A percentile compares a stretch with the other conserved stretches of the same genome.
Conservation (phyloP, 2,797 vertebrate genomes). For the Mycteria americana region DNA sequence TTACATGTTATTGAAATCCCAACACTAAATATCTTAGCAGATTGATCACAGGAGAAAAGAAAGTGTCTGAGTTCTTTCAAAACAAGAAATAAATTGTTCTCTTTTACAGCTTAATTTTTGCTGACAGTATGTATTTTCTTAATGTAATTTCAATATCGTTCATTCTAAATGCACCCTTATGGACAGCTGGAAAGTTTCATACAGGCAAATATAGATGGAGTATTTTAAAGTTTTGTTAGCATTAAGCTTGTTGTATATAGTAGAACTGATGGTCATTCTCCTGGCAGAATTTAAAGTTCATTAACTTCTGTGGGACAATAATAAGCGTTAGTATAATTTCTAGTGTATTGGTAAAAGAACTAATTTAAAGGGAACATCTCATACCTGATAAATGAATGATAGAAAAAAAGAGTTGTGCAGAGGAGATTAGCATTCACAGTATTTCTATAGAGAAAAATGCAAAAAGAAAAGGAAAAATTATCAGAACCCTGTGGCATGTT, state of each 20-base stretch:
- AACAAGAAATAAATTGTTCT: neutral
- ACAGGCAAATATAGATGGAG: neutral
- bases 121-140: neutral
- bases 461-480: neutral
- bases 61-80: neutral
- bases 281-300: neutral
- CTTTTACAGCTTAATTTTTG: neutral
- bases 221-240: slow-evolving; percentile 1
- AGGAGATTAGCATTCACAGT: neutral
- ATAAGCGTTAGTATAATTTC: neutral
- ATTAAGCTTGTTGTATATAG: neutral
- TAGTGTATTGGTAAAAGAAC: neutral
- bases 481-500: neutral
- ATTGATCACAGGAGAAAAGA: neutral
- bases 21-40: neutral
- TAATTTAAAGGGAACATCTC: neutral
- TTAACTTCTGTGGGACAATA: neutral
- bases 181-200: neutral
- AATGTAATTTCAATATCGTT: neutral
- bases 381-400: neutral
- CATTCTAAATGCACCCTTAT: neutral
- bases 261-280: neutral
- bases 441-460: neutral
- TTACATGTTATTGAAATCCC: neutral
- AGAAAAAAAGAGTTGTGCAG: neutral